A percentile compares a stretch with the other conserved stretches of the same genome.
Conservation (phyloP, 2,113 vertebrate species). For the Lepisosteus osseus region DNA sequence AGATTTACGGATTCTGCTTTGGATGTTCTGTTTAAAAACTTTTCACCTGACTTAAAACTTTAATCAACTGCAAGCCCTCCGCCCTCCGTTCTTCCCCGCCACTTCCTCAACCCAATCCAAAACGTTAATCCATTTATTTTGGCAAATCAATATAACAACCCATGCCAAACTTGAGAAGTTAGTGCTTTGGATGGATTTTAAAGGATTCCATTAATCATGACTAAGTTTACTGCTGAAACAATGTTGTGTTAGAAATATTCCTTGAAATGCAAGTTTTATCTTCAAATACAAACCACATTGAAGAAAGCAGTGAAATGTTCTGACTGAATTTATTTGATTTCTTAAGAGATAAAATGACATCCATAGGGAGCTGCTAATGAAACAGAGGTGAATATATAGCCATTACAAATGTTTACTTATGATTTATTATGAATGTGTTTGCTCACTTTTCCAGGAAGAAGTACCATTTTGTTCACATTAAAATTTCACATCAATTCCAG, state of each 20-base stretch:
- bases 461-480: not conserved
- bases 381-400: slow-evolving; percentile 8
- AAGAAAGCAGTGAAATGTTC: not conserved
- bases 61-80: slow-evolving; percentile 18
- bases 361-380: slow-evolving; percentile 15
- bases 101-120: slow-evolving; percentile 10
- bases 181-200: slow-evolving; percentile 22
- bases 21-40: not conserved
- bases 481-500: not conserved
- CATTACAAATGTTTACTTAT: slow-evolving; percentile 2
- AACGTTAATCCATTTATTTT: slow-evolving; percentile 31
- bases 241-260: not conserved
- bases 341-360: slow-evolving; percentile 7
- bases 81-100: slow-evolving; percentile 8
- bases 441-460: not conserved
- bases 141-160: slow-evolving; percentile 1
- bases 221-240: slow-evolving; percentile 12
- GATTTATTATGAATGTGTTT: slow-evolving; percentile 19
- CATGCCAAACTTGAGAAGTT: slow-evolving; percentile 24
- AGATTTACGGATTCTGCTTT: not conserved
- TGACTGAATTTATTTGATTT: slow-evolving; percentile 6
- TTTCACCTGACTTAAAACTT: slow-evolving; percentile 7
- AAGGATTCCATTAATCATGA: slow-evolving; percentile 25
- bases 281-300: slow-evolving; percentile 27
- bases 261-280: slow-evolving; percentile 20